phyloP scores from a whole-genome alignment of 2,888 invertebrate species.

The Apantesis nais region DNA sequence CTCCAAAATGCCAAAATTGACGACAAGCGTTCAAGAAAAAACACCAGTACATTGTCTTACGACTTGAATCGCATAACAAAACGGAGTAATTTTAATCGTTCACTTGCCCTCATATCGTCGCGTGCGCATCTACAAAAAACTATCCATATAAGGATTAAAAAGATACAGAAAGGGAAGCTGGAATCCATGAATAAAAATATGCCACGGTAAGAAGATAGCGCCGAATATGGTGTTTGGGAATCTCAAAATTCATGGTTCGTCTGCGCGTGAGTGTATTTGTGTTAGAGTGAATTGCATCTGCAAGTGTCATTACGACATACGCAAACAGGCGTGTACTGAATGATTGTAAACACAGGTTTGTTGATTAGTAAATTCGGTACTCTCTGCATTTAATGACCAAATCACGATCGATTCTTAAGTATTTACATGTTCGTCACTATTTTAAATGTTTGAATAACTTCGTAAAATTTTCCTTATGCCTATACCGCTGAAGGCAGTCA shows the following conservation, averaged over 20 bases:
- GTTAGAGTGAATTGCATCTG: constrained; percentile 3
- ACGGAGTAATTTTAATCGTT: constrained; percentile 70
- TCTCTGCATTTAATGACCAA: background rate
- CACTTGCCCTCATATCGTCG: constrained; percentile 61
- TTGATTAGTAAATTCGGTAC: background rate
- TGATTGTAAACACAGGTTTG: background rate
- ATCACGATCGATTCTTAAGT: background rate
- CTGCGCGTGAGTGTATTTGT: constrained; percentile 16
- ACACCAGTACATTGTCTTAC: constrained; percentile 11
- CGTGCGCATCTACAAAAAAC: constrained; percentile 61
- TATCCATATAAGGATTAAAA: constrained; percentile 62
- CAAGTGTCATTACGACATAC: constrained; percentile 1
- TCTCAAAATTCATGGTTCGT: constrained; percentile 56
- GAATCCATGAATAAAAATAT: constrained; percentile 77
- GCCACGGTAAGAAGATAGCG: constrained; percentile 69
- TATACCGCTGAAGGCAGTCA: too few species aligned
- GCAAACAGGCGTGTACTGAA: background rate
- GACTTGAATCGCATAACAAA: constrained; percentile 44
- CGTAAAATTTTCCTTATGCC: background rate
- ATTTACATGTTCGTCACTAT: background rate
- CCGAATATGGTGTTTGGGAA: constrained; percentile 69
- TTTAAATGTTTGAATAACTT: background rate
- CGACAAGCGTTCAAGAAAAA: constrained; percentile 29
- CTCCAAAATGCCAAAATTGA: constrained; percentile 5
- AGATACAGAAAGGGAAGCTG: constrained; percentile 58